Evolutionary conservation across 92 coral and sea anemone genomes (phyloP), one percentile per base, ranked within the genome.

Genomic region (Umimayanthus kanabou): DNA sequence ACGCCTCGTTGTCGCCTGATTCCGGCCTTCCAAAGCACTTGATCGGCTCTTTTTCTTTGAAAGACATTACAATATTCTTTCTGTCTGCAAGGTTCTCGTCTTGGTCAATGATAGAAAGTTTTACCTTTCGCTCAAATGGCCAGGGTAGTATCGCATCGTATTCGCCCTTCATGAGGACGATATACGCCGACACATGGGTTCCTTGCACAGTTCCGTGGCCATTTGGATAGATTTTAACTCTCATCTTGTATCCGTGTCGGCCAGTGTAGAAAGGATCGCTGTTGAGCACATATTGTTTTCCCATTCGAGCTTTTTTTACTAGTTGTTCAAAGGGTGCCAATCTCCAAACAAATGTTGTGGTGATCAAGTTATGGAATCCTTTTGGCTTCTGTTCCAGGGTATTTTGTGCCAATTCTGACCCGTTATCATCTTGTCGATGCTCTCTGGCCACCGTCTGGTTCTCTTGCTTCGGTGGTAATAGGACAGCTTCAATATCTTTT

Each of bases 191-290:
- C 20, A 96, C 1, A 69, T 92, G 94, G 0, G 89, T 93, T 37
- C 94, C 99, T 88, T 85, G 90, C 1, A 92, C 98, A 9, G 26
- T n/a, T 16, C 94, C 95, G 78, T 94, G 95, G 2, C 98, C 99
- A 79, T 96, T 93, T 42, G 93, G 93, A 71, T 95, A 95, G n/a
- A 94, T 84, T 1, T 95, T 89, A 8, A 94, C 94, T 79, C 94
- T 94, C 70, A 93, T 91, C 88, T 93, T 96, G 85, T 96, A 93
- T 3, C 98, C 98, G 40, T 90, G 88, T 25, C 98, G 95, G 26
- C 91, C 81, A n/a, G 95, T 92, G 28, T 92, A 95, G 81, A 96
- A 95, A 2, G 96, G 96, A 10, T 95, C 94, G 71, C 98, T 96
- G 94, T 93, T 95, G 58, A 95, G 26, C 0, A 93, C 93, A 39